Conservation (phyloP, 2,113 vertebrate genomes). For the Egretta garzetta region DNA sequence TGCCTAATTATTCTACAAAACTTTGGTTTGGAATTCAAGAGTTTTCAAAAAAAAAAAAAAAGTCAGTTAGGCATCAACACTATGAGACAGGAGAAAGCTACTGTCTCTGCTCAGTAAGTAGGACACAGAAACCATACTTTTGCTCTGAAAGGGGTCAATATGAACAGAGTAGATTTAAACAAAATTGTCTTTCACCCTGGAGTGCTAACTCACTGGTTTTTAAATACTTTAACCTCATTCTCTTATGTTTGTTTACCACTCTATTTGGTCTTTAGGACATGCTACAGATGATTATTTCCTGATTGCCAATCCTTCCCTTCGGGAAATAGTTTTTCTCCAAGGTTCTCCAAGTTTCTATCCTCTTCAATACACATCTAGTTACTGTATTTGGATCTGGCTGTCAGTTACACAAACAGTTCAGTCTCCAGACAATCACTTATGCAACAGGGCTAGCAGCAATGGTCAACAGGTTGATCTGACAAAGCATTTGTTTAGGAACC, state of each 20-base stretch:
- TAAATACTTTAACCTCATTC: neutral
- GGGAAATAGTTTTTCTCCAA: neutral
- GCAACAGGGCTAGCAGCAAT: neutral
- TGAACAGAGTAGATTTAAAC: neutral
- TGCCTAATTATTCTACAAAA: neutral
- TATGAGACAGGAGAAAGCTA: neutral
- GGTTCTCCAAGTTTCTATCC: neutral
- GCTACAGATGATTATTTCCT: neutral
- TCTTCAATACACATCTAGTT: neutral
- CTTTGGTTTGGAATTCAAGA: neutral
- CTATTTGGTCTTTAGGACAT: neutral
- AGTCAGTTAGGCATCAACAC: neutral
- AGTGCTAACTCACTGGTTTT: neutral
- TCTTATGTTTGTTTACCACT: neutral
- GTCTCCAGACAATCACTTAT: neutral
- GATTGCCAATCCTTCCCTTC: neutral
- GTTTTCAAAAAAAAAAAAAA: neutral
- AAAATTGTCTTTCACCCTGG: neutral
- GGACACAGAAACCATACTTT: neutral
- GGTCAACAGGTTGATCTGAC: neutral
- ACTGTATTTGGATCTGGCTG: neutral
- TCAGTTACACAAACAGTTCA: neutral
- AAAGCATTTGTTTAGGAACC: neutral
- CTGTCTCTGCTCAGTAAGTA: neutral
- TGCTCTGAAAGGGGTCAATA: neutral